These are phyloP conservation scores for Apodemia hepburni DNA, from an alignment of 2,888 invertebrate genomes.

Conservation along the genomic window DNA sequence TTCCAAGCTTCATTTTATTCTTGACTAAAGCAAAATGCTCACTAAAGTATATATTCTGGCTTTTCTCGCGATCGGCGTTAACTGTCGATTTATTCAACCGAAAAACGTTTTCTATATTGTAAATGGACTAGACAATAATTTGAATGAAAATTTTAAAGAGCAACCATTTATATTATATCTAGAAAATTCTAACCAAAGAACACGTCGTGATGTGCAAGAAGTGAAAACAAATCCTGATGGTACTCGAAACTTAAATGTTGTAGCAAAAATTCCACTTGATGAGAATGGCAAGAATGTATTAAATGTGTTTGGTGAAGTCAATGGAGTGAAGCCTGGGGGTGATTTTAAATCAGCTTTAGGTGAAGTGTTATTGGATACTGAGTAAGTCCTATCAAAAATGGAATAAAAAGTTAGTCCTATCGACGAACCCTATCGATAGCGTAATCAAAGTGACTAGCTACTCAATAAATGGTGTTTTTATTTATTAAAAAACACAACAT, in stretches of 20 bases:
- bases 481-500: no score
- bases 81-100: not conserved
- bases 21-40: not conserved
- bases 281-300: slow-evolving; percentile 33
- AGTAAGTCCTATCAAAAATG: slow-evolving; percentile 36
- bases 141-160: slow-evolving; percentile 26
- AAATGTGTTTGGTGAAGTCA: slow-evolving; percentile 33
- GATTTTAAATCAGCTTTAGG: slow-evolving; percentile 36
- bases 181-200: slow-evolving; percentile 23
- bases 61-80: not conserved
- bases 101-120: not conserved
- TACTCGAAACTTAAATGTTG: slow-evolving; percentile 26
- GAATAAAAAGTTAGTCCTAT: no score
- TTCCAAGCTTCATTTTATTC: not conserved
- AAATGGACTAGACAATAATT: slow-evolving; percentile 16
- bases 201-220: slow-evolving; percentile 34
- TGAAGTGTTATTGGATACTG: slow-evolving; percentile 40
- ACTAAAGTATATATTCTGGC: not conserved
- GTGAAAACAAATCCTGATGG: slow-evolving; percentile 36
- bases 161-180: slow-evolving; percentile 28
- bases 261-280: slow-evolving; percentile 33
- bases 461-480: no score
- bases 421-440: no score
- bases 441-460: no score
- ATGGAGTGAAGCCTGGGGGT: slow-evolving; percentile 31